These are phyloP conservation scores for Neolamprologus variostigma DNA, from an alignment of 2,113 vertebrate species.

Conservation along the genomic window DNA sequence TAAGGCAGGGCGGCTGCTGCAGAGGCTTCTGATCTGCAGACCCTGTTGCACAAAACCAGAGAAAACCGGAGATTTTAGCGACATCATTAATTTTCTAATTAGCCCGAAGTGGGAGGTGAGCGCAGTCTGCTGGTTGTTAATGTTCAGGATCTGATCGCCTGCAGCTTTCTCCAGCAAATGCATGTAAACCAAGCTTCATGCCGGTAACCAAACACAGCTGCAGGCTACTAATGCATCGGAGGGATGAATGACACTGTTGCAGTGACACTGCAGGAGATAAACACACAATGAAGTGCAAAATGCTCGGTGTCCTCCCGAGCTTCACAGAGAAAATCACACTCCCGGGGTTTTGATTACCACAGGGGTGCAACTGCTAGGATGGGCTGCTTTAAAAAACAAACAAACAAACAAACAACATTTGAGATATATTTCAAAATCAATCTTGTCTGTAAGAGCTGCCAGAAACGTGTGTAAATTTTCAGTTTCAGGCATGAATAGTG, in stretches of 20 bases:
- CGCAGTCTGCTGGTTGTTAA: background rate
- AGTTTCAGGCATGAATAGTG: background rate
- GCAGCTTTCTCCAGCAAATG: background rate
- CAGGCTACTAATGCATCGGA: background rate
- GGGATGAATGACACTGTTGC: background rate
- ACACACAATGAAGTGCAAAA: background rate
- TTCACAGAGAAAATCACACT: background rate
- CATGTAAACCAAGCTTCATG: background rate
- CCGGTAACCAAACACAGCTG: background rate
- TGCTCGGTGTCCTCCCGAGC: background rate
- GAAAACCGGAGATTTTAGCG: background rate
- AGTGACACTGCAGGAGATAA: background rate
- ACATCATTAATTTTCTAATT: slow-evolving; percentile 13
- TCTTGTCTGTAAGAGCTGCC: background rate
- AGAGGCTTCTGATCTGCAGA: background rate
- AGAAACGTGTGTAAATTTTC: background rate
- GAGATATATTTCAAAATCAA: background rate
- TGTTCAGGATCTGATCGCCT: background rate
- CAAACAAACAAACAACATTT: background rate
- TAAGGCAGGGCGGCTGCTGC: background rate
- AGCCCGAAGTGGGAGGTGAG: background rate
- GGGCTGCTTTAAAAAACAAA: background rate
- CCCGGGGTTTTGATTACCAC: rapidly evolving
- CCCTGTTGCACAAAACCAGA: background rate
- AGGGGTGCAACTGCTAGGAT: background rate